These are phyloP conservation scores for Coptotermes formosanus DNA, from an alignment of 1,140 invertebrate genomes.

Conservation along the genomic window DNA sequence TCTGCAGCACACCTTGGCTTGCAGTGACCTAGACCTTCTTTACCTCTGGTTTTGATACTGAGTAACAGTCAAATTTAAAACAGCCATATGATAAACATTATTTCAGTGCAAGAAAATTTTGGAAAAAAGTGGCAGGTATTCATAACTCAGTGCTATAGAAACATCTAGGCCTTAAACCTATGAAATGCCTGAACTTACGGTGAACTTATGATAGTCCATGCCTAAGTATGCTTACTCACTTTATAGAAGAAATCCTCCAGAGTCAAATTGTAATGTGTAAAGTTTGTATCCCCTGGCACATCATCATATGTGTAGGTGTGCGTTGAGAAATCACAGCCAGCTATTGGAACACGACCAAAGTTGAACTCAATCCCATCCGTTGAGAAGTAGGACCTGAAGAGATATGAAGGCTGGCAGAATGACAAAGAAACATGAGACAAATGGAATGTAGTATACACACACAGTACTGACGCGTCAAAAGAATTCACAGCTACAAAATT, in stretches of 20 bases:
- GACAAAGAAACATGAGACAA: background rate
- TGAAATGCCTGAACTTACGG: no score
- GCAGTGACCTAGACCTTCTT: no score
- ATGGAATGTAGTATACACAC: background rate
- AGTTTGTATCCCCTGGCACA: conserved; percentile 54
- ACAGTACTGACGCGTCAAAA: background rate
- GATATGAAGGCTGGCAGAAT: background rate
- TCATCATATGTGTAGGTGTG: conserved; percentile 42
- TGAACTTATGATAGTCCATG: no score
- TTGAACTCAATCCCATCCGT: conserved; percentile 60
- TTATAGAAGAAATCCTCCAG: conserved; percentile 66
- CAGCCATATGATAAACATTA: no score
- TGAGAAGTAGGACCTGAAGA: conserved; percentile 43
- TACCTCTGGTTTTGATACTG: no score
- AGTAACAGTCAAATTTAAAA: no score
- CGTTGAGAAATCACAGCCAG: conserved; percentile 69
- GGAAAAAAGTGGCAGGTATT: no score
- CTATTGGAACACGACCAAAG: conserved; percentile 63
- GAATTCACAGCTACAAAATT: background rate
- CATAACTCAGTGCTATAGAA: no score
- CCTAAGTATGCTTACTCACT: conserved; percentile 43
- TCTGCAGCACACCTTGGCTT: no score
- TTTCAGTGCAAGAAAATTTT: no score
- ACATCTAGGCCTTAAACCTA: no score
- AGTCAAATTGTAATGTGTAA: conserved; percentile 65